These are phyloP conservation scores for Apus apus DNA, from an alignment of 2,113 vertebrate species.

Conservation along the genomic window DNA sequence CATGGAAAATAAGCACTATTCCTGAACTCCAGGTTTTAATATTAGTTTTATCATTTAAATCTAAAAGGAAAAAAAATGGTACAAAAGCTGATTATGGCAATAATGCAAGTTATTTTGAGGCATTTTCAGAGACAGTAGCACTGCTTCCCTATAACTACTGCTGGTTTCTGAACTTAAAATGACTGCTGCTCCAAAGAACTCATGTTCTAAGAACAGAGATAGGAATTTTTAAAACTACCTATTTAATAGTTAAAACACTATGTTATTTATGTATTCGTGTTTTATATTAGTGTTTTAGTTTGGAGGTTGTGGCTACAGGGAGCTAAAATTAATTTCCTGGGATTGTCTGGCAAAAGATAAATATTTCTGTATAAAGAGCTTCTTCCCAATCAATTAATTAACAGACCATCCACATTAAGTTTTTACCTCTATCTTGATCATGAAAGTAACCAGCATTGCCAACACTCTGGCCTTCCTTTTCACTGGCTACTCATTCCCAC, in stretches of 20 bases:
- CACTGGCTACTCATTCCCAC: neutral
- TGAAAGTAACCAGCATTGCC: neutral
- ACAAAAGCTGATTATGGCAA: neutral
- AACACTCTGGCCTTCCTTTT: accelerated
- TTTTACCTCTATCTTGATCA: neutral
- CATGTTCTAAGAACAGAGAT: neutral
- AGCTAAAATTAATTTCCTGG: neutral
- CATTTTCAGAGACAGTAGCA: neutral
- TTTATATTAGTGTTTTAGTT: neutral
- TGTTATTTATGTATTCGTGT: neutral
- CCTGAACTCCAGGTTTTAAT: neutral
- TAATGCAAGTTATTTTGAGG: neutral
- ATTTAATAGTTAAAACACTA: neutral
- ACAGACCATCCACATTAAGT: neutral
- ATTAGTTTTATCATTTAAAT: neutral
- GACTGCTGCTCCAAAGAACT: neutral
- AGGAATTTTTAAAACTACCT: neutral
- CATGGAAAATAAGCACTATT: neutral
- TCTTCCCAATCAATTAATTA: neutral
- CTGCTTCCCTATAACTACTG: neutral
- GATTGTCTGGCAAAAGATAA: neutral
- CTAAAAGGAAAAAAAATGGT: neutral
- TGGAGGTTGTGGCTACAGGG: neutral
- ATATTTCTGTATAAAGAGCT: neutral
- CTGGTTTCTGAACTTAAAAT: neutral